These are phyloP conservation scores for Drosophila mettleri DNA, from an alignment of 2,888 invertebrate genomes.

Conservation along the genomic window DNA sequence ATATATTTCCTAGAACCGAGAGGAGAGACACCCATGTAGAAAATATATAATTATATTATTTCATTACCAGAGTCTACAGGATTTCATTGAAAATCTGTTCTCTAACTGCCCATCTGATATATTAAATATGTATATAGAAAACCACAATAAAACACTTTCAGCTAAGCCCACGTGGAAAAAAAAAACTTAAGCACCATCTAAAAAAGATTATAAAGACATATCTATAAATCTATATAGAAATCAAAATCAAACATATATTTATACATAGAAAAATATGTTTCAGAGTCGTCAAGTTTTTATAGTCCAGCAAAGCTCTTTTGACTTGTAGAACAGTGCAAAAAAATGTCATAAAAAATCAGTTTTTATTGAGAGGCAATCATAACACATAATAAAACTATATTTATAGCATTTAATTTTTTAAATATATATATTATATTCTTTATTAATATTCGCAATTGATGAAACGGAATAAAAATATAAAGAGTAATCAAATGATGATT, in stretches of 20 bases:
- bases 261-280: background rate
- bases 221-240: background rate
- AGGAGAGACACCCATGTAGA: too few species aligned
- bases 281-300: slow-evolving; percentile 4
- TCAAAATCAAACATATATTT: background rate
- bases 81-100: too few species aligned
- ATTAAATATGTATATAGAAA: too few species aligned
- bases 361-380: slow-evolving; percentile 2
- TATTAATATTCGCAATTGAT: background rate
- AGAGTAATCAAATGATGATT: too few species aligned
- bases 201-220: slow-evolving; percentile 1
- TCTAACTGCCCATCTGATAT: too few species aligned
- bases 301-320: background rate
- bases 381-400: slow-evolving; percentile 10
- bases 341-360: slow-evolving; percentile 4
- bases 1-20: too few species aligned
- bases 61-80: too few species aligned
- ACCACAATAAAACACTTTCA: background rate
- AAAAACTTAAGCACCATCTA: background rate
- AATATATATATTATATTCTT: background rate
- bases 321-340: slow-evolving; percentile 8
- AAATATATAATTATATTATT: too few species aligned
- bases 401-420: background rate
- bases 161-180: background rate
- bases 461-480: background rate